Evolutionary conservation across 1,140 invertebrate genomes (phyloP), one percentile per base, ranked within the genome.

Genomic region (Drosophila bocki): DNA sequence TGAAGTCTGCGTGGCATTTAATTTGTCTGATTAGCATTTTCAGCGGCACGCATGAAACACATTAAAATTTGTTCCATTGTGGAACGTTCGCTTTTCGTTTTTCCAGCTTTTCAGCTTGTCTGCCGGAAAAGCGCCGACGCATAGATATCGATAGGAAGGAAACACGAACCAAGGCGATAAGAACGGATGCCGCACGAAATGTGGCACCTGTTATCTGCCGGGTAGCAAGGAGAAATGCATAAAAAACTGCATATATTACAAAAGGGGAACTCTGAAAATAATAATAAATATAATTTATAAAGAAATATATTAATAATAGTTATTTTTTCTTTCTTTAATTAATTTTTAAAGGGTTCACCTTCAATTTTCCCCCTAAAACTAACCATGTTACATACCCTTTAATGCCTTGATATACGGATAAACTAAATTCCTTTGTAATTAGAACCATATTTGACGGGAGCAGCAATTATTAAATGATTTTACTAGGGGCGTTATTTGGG

Each of bases 21-120:
- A 91, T 91, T 88, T 87, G 82, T 91, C 87, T 80, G 88, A 91
- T 91, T 91, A 91, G 82, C 86, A 91, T 91, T 87, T 91, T 91
- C 72, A 90, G 74, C 71, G 77, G 83, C 87, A 91, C 85, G 85
- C 85, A 90, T 85, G 84, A 85, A 90, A 90, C 85, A 86, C 85
- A 90, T 90, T 90, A 90, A 91, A 82, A 78, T 78, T 74, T 64
- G 68, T 50, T 72, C 50, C 69, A 50, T 72, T 72, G 68, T 72
- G 53, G 53, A 59, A 45, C 39, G 37, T 29, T 51, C 39, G 32
- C 26, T 44, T 45, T 15, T 42, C 35, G 9, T 45, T 41, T 56
- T 71, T 45, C 22, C 65, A 32, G 26, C 15, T 47, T 67, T 68
- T 41, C 56, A 32, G 47, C 60, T 33, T 35, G 33, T 54, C 32